Evolutionary conservation across 1,140 invertebrate genomes (phyloP), one percentile per base, ranked within the genome.

Genomic region (Oscheius sp.): DNA sequence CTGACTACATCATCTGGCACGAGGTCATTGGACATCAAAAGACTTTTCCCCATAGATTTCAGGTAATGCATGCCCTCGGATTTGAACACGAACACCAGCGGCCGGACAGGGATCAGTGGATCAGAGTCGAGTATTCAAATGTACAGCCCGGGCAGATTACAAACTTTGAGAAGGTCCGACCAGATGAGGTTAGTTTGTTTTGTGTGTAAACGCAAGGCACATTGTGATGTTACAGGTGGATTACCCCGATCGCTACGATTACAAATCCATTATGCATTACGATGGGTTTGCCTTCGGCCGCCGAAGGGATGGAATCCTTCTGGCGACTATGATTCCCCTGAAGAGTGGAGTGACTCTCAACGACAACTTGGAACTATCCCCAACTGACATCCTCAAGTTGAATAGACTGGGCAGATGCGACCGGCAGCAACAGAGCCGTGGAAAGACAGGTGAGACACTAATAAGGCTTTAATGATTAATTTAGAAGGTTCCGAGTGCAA

Each of bases 51-150:
- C 38, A 10, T 42, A 13, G 15, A 23, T 59, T 59, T n/a, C 36
- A 63, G 61, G 78, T 87, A 3, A 85, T 85, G 26, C 86, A 87
- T 68, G 85, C 84, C 15, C 72, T 87, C 1, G 86, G 86, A 29
- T 78, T 86, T 2, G 82, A 86, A 10, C 86, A 87, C 68, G 86
- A 87, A 68, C 86, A 87, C 69, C 85, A 86, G 71, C 79, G 86
- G 1, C 85, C 85, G 2, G 79, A 84, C 75, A 73, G 86, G 42
- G 85, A 87, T 59, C 58, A 83, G 0, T 85, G 80, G 73, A 85
- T 87, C 26, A 72, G 79, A 46, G 85, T 86, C 34, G 63, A 84
- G 1, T 84, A 82, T 36, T 55, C 78, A 2, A 86, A 86, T 74
- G 85, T 76, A 18, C 46, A 46, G 38, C 73, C 67, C n/a, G 76